Percentiles rank a stretch among this genome's conserved stretches.
Evolutionary conservation across 2,113 vertebrate genomes (phyloP).

Genomic region (Cyprinodon brontotheroides): DNA sequence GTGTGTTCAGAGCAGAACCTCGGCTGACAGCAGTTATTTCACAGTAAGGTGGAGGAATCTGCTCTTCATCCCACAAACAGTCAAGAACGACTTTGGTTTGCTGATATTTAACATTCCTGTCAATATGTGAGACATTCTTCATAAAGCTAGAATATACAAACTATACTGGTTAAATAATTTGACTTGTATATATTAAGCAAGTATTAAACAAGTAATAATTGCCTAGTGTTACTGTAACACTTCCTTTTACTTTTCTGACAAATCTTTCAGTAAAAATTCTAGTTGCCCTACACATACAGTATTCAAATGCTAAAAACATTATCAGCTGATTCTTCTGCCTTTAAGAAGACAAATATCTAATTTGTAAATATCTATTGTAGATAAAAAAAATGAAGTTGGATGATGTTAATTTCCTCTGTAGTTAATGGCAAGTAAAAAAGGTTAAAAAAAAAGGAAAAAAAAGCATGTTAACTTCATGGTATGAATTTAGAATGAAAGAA

Average conservation of each 20-base stretch:
- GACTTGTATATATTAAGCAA: neutral
- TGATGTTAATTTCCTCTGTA: too few species aligned
- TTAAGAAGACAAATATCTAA: too few species aligned
- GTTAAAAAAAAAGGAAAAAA: neutral
- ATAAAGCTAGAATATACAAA: neutral
- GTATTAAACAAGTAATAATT: neutral
- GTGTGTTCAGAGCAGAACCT: conserved; percentile 37
- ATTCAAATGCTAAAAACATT: too few species aligned
- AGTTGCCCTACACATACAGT: too few species aligned
- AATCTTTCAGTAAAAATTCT: too few species aligned
- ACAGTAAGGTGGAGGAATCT: conserved; percentile 49
- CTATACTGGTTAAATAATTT: neutral
- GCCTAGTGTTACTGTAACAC: too few species aligned
- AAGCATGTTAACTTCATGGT: neutral
- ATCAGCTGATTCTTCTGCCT: too few species aligned
- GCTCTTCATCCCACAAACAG: neutral
- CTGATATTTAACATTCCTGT: neutral
- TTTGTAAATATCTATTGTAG: too few species aligned
- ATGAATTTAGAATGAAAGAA: neutral
- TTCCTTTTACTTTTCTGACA: too few species aligned
- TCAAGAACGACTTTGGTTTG: too few species aligned
- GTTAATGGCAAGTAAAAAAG: too few species aligned
- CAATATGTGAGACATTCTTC: neutral
- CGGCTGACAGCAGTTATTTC: conserved; percentile 48
- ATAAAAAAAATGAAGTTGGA: too few species aligned